Percentiles rank a stretch among this genome's conserved stretches.
These are phyloP conservation scores for Elegia similella DNA, from an alignment of 2,888 invertebrate genomes.

Conservation along the genomic window DNA sequence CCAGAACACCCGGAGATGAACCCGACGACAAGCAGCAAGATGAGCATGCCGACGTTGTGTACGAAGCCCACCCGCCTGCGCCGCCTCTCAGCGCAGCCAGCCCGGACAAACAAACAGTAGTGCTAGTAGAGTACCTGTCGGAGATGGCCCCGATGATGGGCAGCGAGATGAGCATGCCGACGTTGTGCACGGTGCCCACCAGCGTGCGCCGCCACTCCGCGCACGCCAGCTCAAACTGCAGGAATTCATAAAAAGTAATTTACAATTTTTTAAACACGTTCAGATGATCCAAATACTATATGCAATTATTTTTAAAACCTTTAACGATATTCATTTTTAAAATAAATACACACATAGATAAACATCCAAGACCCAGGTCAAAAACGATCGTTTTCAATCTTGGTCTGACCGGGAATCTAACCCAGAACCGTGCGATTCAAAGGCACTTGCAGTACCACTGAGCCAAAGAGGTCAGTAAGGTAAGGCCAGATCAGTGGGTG, in stretches of 20 bases:
- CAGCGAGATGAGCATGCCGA: slow-evolving; percentile 84
- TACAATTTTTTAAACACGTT: too few relatives aligned
- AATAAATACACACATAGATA: too few relatives aligned
- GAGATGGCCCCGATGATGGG: slow-evolving; percentile 84
- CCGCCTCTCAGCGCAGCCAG: slow-evolving; percentile 85
- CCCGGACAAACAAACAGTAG: slow-evolving; percentile 39
- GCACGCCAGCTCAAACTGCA: slow-evolving; percentile 58
- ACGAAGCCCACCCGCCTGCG: slow-evolving; percentile 87
- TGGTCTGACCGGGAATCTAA: too few relatives aligned
- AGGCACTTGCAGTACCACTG: too few relatives aligned
- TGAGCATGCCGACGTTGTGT: slow-evolving; percentile 84
- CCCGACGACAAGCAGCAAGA: slow-evolving; percentile 84
- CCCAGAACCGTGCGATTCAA: too few relatives aligned
- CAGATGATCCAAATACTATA: too few relatives aligned
- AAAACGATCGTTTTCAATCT: too few relatives aligned
- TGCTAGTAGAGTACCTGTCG: slow-evolving; percentile 72
- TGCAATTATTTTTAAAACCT: too few relatives aligned
- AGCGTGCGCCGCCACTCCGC: slow-evolving; percentile 88
- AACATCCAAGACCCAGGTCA: too few relatives aligned
- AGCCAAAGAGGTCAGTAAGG: too few relatives aligned
- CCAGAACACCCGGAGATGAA: slow-evolving; percentile 84
- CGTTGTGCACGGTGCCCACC: slow-evolving; percentile 86
- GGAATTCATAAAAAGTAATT: slow-evolving; percentile 12
- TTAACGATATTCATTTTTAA: too few relatives aligned
- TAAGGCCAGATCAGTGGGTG: too few relatives aligned